Evolutionary conservation across 2,888 invertebrate genomes (phyloP).

Genomic region (Stenodema calcarata): DNA sequence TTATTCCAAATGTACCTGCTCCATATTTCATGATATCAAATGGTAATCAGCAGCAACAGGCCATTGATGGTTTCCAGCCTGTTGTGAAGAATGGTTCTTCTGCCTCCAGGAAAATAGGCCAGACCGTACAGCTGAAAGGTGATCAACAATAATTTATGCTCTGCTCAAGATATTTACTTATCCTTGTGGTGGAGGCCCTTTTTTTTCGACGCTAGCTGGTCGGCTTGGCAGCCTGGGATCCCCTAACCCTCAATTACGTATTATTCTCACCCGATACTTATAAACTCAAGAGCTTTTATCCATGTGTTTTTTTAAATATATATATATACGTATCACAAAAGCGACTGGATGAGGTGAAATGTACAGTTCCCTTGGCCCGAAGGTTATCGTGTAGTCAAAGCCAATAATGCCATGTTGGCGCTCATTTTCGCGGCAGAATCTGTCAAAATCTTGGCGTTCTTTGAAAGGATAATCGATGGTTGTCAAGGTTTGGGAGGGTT

Average conservation of each 20-base stretch:
- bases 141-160: neutral
- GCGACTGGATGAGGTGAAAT: too few species aligned
- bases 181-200: neutral
- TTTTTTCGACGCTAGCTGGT: neutral
- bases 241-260: neutral
- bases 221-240: neutral
- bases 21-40: too few species aligned
- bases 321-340: too few species aligned
- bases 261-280: slow-evolving; percentile 16
- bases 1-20: too few species aligned
- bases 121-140: neutral
- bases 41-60: neutral
- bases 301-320: neutral
- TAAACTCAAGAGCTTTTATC: neutral
- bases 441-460: neutral
- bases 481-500: neutral
- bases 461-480: neutral
- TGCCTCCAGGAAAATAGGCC: neutral
- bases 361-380: neutral
- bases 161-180: neutral
- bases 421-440: neutral
- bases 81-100: neutral
- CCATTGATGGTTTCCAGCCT: neutral
- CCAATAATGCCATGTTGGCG: neutral
- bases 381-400: neutral